Conservation (phyloP, 2,797 vertebrate genomes). For the Sebastes paucispinis region DNA sequence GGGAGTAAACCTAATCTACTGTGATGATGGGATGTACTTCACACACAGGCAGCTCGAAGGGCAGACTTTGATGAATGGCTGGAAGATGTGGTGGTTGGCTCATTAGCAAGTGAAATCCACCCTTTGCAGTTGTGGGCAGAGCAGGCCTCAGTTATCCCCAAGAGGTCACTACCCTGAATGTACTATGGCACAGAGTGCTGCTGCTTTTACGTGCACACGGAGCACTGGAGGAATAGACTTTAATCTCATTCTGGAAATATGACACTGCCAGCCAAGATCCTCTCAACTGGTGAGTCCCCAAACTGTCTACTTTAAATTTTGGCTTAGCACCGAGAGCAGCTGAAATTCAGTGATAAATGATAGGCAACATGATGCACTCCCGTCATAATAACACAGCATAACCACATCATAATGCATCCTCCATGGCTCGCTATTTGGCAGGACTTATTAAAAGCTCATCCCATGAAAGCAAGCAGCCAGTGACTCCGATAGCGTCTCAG, state of each 20-base stretch:
- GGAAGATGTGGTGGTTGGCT: slow-evolving; percentile 54
- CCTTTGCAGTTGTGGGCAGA: slow-evolving; percentile 48
- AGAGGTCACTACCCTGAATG: slow-evolving; percentile 36
- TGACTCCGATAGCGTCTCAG: slow-evolving; percentile 49
- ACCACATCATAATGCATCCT: slow-evolving; percentile 64
- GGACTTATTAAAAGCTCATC: slow-evolving; percentile 61
- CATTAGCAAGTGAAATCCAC: slow-evolving; percentile 76
- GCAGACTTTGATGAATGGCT: slow-evolving; percentile 65
- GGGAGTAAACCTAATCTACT: slow-evolving; percentile 51
- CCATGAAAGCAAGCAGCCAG: slow-evolving; percentile 63
- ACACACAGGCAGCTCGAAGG: slow-evolving; percentile 37
- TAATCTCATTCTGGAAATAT: slow-evolving; percentile 61
- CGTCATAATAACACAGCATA: slow-evolving; percentile 59
- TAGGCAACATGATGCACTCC: slow-evolving; percentile 45
- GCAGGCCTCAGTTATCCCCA: slow-evolving; percentile 33
- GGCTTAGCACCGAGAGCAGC: slow-evolving; percentile 35
- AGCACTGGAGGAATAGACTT: slow-evolving; percentile 36
- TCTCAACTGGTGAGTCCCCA: slow-evolving; percentile 57
- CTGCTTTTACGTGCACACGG: slow-evolving; percentile 24
- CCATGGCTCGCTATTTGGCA: slow-evolving; percentile 46
- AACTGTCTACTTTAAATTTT: slow-evolving; percentile 53
- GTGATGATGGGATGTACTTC: slow-evolving; percentile 60
- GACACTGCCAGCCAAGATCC: slow-evolving; percentile 43
- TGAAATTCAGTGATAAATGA: slow-evolving; percentile 62
- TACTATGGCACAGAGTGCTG: not conserved